Evolutionary conservation across 2,888 invertebrate species (phyloP).

Genomic region (Eulithis testata): DNA sequence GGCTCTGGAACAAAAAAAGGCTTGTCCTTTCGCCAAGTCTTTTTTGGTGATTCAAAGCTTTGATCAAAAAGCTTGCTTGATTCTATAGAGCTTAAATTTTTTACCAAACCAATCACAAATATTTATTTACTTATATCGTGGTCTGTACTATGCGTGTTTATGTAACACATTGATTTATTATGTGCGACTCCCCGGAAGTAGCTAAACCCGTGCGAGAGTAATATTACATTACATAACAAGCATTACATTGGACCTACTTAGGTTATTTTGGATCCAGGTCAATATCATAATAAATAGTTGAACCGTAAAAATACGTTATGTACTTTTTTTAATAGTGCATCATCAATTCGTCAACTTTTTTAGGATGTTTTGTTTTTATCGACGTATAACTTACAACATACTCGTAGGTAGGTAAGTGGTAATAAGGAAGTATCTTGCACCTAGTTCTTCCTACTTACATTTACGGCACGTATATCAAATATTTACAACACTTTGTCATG

Average conservation of each 20-base stretch:
- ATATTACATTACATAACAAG: not conserved
- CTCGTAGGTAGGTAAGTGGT: too few species aligned
- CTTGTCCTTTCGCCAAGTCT: too few species aligned
- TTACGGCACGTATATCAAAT: not conserved
- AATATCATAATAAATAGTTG: not conserved
- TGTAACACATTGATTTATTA: conserved; percentile 4
- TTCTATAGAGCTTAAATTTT: too few species aligned
- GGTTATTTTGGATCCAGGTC: not conserved
- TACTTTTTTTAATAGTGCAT: too few species aligned
- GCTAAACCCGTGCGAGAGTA: not conserved
- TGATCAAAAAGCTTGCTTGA: too few species aligned
- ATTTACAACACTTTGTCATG: not conserved
- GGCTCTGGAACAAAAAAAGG: too few species aligned
- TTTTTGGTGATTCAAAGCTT: too few species aligned
- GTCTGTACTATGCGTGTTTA: not conserved
- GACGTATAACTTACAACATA: not conserved
- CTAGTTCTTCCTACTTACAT: not conserved
- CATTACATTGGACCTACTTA: not conserved
- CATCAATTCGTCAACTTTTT: not conserved
- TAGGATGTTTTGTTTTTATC: not conserved
- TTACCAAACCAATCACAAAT: too few species aligned
- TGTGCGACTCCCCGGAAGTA: conserved; percentile 1
- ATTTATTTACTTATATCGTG: too few species aligned
- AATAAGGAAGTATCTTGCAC: not conserved
- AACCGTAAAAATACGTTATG: too few species aligned